Evolutionary conservation across 2,113 vertebrate species (phyloP).

Genomic region (Drymodes brunneopygia): DNA sequence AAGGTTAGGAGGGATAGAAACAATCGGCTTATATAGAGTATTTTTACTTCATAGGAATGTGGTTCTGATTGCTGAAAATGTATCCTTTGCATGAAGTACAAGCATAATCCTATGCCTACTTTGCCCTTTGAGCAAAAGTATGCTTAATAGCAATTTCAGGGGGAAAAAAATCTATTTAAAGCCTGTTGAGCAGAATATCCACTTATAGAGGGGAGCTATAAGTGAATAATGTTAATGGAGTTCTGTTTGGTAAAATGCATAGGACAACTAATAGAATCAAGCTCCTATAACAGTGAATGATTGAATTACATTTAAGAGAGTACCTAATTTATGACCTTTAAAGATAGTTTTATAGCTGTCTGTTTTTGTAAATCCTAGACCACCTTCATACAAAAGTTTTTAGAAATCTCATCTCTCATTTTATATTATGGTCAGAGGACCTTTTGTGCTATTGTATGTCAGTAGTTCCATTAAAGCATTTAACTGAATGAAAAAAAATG

Average conservation of each 20-base stretch:
- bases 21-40: slow-evolving; percentile 69
- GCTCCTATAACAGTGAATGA: slow-evolving; percentile 16
- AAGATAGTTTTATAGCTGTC: slow-evolving; percentile 15
- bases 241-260: slow-evolving; percentile 54
- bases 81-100: slow-evolving; percentile 65
- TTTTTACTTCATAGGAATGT: slow-evolving; percentile 68
- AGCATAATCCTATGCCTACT: slow-evolving; percentile 66
- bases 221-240: slow-evolving; percentile 56
- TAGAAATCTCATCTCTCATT: not conserved
- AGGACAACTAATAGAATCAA: slow-evolving; percentile 53
- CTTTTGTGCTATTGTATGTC: not conserved
- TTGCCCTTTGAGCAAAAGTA: slow-evolving; percentile 72
- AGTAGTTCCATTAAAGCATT: slow-evolving; percentile 27
- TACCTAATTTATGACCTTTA: slow-evolving; percentile 50
- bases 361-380: not conserved
- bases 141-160: slow-evolving; percentile 66
- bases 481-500: slow-evolving; percentile 11
- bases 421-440: not conserved
- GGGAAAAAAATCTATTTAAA: slow-evolving; percentile 55
- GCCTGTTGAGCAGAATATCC: slow-evolving; percentile 52
- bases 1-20: slow-evolving; percentile 44
- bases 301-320: slow-evolving; percentile 51
- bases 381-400: not conserved
- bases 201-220: slow-evolving; percentile 45
- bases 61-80: slow-evolving; percentile 68